Evolutionary conservation across 2,113 vertebrate species (phyloP), one percentile per base, ranked within the genome.

Genomic region (Amblyopsis rosae): DNA sequence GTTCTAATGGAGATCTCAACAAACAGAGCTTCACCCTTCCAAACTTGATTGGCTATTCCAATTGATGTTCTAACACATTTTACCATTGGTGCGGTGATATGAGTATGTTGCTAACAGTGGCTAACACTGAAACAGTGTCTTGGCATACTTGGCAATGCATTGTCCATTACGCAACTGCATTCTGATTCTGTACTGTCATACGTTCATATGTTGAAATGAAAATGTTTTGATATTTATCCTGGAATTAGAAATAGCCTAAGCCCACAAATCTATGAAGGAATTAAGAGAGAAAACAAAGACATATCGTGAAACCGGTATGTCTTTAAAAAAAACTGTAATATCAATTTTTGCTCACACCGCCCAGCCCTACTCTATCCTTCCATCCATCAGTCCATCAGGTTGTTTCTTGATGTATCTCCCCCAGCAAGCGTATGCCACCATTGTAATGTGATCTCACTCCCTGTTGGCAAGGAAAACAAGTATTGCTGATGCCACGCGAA

Each of bases 381-480:
- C 78, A 83, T 87, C 82, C 81, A 83, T 88, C 78, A 77, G 13
- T 82, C 79, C 67, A 82, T 85, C 83, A 64, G 35, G 59, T 12
- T 69, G 63, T 73, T 72, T 81, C 76, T 72, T 60, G 49, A 46
- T 72, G 59, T 11, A 46, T 85, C 72, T 77, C 73, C 73, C 61
- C 55, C 75, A 72, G 41, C 2, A 9, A 54, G 64, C 56, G 2
- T 4, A 55, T 15, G 12, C 7, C 65, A 11, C 73, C 70, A 41
- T 68, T 73, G 62, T 86, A 81, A 87, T 84, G 70, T 19, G 51
- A 85, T 81, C 68, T 54, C 71, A 72, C 70, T 81, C 87, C 82
- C 86, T 80, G 66, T 59, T 72, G 86, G 70, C 73, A 76, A 41
- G 81, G 61, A 41, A 72, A 69, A 79, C 48, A 26, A 41, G 8